A percentile compares a stretch with the other conserved stretches of the same genome.
Conservation (phyloP, 2,113 vertebrate genomes). For the Monopterus albus region DNA sequence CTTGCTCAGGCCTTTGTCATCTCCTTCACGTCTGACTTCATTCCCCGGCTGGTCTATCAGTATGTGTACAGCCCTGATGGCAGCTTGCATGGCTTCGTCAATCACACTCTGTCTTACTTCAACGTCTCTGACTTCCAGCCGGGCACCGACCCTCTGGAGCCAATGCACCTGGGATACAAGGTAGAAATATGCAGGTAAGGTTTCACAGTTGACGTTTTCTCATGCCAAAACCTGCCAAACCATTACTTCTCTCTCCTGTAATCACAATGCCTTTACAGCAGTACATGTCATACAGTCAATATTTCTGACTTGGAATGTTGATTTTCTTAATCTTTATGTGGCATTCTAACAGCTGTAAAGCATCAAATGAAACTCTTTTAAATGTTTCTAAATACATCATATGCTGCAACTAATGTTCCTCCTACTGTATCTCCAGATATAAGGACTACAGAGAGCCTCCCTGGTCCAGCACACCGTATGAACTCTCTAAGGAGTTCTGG, state of each 20-base stretch:
- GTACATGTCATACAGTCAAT: not conserved
- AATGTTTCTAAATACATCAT: not conserved
- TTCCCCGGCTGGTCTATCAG: conserved; percentile 96
- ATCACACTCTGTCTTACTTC: conserved; percentile 95
- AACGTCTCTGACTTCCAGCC: conserved; percentile 93
- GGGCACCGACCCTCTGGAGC: conserved; percentile 85
- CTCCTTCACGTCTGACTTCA: conserved; percentile 98
- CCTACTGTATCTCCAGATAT: conserved; percentile 85
- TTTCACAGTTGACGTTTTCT: not conserved
- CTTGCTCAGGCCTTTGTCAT: conserved; percentile 94
- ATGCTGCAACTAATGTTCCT: not conserved
- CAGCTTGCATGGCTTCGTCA: conserved; percentile 94
- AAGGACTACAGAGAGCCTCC: conserved; percentile 96
- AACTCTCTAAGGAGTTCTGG: conserved; percentile 97
- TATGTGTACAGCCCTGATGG: conserved; percentile 94
- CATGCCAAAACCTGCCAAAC: too few species aligned
- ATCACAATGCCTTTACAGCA: not conserved
- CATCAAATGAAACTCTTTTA: not conserved
- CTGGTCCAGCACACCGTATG: conserved; percentile 89
- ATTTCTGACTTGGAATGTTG: too few species aligned
- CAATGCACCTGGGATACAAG: conserved; percentile 86
- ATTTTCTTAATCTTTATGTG: too few species aligned
- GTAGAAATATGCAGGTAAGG: conserved; percentile 93
- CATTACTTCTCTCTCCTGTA: not conserved
- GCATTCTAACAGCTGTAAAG: not conserved